These are phyloP conservation scores for Stichopus horrens DNA, from an alignment of 53 echinoderm and acorn worm genomes.

Conservation along the genomic window DNA sequence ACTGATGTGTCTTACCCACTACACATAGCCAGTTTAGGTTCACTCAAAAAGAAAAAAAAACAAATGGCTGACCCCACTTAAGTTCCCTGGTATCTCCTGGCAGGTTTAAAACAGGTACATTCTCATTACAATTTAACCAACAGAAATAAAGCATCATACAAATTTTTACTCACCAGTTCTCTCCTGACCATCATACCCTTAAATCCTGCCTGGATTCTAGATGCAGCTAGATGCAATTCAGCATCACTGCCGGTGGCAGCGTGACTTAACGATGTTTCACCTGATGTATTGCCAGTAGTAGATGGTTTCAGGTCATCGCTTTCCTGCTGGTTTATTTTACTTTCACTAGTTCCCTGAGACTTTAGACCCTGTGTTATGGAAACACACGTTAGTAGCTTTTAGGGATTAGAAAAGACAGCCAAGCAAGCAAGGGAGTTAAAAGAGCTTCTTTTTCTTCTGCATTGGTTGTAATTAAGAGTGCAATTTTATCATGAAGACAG, in stretches of 20 bases:
- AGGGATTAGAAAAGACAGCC: not conserved
- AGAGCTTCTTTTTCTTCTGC: too few species aligned
- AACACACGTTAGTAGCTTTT: not conserved
- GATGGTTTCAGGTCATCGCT: not conserved
- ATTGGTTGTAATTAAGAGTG: too few species aligned
- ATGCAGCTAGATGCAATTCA: constrained; percentile 57
- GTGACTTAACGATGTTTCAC: constrained; percentile 5
- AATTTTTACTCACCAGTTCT: constrained; percentile 34
- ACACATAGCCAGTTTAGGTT: too few species aligned
- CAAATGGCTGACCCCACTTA: too few species aligned
- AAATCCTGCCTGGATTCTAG: constrained; percentile 63
- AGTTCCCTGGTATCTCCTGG: too few species aligned
- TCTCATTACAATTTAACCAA: too few species aligned
- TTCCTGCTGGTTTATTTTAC: not conserved
- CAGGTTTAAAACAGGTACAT: too few species aligned
- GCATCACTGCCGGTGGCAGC: constrained; percentile 59
- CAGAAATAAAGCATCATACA: too few species aligned
- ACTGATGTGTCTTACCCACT: too few species aligned
- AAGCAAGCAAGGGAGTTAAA: not conserved
- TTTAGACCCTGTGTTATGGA: not conserved
- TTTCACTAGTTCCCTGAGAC: not conserved
- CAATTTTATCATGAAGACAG: too few species aligned
- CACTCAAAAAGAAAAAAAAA: too few species aligned
- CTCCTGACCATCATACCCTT: constrained; percentile 56
- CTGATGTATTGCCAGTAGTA: not conserved